These are phyloP conservation scores for Tragelaphus imberbis DNA, from an alignment of 2,113 vertebrate species.

Conservation along the genomic window DNA sequence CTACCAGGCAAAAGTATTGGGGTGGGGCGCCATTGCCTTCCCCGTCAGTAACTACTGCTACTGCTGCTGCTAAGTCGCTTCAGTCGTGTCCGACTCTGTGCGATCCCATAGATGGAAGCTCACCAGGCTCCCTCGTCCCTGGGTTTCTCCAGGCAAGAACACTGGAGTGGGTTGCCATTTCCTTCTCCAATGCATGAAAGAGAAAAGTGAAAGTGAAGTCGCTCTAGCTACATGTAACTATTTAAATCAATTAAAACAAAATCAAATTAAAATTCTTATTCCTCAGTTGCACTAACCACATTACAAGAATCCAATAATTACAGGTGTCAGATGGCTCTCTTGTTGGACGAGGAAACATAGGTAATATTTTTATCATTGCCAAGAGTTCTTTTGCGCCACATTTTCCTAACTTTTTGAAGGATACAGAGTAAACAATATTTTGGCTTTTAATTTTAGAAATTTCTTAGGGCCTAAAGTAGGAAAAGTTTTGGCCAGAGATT, in stretches of 20 bases:
- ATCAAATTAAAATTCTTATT: not conserved
- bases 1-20: too few relatives aligned
- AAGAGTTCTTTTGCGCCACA: not conserved
- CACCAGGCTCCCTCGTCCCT: too few relatives aligned
- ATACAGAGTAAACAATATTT: not conserved
- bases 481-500: not conserved
- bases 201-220: too few relatives aligned
- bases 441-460: not conserved
- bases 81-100: too few relatives aligned
- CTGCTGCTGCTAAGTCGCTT: too few relatives aligned
- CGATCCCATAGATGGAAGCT: too few relatives aligned
- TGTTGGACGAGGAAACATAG: not conserved
- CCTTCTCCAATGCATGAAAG: too few relatives aligned
- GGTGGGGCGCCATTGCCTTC: too few relatives aligned
- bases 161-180: too few relatives aligned
- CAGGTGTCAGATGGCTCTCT: not conserved
- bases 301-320: not conserved
- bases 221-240: not conserved
- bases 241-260: not conserved
- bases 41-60: too few relatives aligned
- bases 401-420: not conserved
- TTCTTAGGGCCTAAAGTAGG: not conserved
- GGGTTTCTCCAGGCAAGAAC: too few relatives aligned
- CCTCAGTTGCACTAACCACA: not conserved
- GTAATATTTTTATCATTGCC: not conserved